These are phyloP conservation scores for Marcusenius ussheri DNA, from an alignment of 2,113 vertebrate genomes.

Conservation along the genomic window DNA sequence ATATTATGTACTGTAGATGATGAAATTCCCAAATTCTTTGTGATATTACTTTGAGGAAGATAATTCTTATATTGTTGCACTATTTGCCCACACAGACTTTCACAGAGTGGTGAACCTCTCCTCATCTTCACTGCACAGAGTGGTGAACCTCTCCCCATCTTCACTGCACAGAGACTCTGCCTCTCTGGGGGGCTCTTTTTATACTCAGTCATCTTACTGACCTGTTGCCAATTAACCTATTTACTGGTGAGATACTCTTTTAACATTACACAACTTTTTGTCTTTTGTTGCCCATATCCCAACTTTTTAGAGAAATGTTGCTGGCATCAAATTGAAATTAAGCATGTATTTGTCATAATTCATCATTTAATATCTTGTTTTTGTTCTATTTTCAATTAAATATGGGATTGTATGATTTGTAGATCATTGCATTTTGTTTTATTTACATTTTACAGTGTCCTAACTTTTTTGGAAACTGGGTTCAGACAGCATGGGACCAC, in stretches of 20 bases:
- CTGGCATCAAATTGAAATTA: neutral
- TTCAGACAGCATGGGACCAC: neutral
- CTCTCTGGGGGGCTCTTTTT: neutral
- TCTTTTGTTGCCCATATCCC: neutral
- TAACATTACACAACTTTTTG: neutral
- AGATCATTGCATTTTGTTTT: neutral
- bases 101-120: too few relatives aligned
- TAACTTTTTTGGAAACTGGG: neutral
- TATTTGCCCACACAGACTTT: neutral
- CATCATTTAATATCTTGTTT: neutral
- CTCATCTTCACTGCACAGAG: too few relatives aligned
- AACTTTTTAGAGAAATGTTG: neutral
- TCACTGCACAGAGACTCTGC: too few relatives aligned
- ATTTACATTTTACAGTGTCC: neutral
- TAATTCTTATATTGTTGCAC: neutral
- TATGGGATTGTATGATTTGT: neutral
- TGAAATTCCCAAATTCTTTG: neutral
- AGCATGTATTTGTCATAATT: neutral
- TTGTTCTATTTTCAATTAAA: neutral
- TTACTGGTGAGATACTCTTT: neutral
- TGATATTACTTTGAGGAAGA: neutral
- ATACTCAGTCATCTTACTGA: neutral
- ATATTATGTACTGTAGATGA: neutral
- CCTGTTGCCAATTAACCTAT: neutral
- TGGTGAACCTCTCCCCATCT: too few relatives aligned